Base-by-base conservation (phyloP, 2,888 invertebrate genomes). In the Notodonta ziczac region DNA sequence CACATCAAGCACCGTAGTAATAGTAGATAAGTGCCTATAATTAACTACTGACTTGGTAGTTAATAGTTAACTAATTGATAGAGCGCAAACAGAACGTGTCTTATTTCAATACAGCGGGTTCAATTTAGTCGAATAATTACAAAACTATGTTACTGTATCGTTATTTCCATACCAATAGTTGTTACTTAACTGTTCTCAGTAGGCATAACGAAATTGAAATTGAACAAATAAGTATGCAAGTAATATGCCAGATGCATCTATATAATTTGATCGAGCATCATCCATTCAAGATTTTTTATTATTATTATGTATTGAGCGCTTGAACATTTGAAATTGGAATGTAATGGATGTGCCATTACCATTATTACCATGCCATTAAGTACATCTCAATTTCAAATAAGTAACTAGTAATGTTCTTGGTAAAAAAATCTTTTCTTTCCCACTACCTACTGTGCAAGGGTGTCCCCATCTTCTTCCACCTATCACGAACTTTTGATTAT, bases 81-180 rank as follows among this genome's bases (percentile, higher is more conserved):
- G 13, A 2, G 12, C 10, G 52, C 5, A 52, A 50, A 50, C 10
- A 16, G 9, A 50, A 32, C 52, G 32, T 32, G 32, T 52, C 52
- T 32, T 52, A 52, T 52, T 12, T 52, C 52, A 52, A 12, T 32
- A 52, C 52, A 4, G n/a, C 12, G 32, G 52, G 24, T 52, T 32
- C 32, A 13, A 44, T 12, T 35, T 8, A 44, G 58, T 46, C 35
- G 60, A 60, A 65, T 58, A 16, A 62, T 66, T 61, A 51, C 54
- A 50, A 60, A 65, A 67, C 54, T 42, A 46, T 62, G 56, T 66
- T 62, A 65, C 57, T 53, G 39, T 65, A 62, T 64, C 53, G 59
- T 61, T 67, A 52, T 50, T 50, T 9, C 50, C 12, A 59, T 16
- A 55, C 55, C 12, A 9, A 16, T 53, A 44, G 44, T 53, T 44